Evolutionary conservation across 2,888 invertebrate genomes (phyloP), one percentile per base, ranked within the genome.

Genomic region (Volucella inanis): DNA sequence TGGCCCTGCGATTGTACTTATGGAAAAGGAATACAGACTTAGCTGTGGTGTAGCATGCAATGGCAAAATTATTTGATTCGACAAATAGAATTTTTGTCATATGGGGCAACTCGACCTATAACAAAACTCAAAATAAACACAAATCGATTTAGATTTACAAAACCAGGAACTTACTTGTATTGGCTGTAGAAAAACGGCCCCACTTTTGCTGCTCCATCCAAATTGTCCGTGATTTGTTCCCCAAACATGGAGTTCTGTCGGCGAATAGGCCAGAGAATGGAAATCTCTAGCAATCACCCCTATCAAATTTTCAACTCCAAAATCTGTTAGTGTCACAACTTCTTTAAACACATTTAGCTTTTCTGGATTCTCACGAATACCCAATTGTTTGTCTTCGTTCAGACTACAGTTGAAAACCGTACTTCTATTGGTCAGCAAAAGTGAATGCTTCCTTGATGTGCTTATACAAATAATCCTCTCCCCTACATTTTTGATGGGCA

Each of bases 191-290:
- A 84, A 49, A 11, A 91, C 88, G 0, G 79, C 76, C 31, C 89
- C 89, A 0, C 78, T 84, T 41, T 87, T 88, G 1, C 87, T 76
- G 62, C 87, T 89, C 52, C 90, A 71, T 1, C 97, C 97, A 88
- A 97, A 92, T 89, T 98, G 97, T 0, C 98, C 98, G 67, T 94
- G 93, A 92, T 98, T 97, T 3, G 94, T 92, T 1, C 98, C 98
- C 95, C 96, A 97, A 0, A 96, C 95, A 90, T 94, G 97, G 0
- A 97, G 91, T 0, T 93, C 93, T 39, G 93, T 91, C 0, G 91
- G 80, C 90, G 94, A 94, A 94, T 95, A 94, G 12, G 94, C 94
- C 1, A 96, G 94, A 0, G 96, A 95, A 91, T 97, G 97, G 82
- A 93, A 94, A 10, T 95, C 93, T 1, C 94, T 95, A 6, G 96